Evolutionary conservation across 2,797 vertebrate genomes (phyloP).

Genomic region (Aplochiton taeniatus): DNA sequence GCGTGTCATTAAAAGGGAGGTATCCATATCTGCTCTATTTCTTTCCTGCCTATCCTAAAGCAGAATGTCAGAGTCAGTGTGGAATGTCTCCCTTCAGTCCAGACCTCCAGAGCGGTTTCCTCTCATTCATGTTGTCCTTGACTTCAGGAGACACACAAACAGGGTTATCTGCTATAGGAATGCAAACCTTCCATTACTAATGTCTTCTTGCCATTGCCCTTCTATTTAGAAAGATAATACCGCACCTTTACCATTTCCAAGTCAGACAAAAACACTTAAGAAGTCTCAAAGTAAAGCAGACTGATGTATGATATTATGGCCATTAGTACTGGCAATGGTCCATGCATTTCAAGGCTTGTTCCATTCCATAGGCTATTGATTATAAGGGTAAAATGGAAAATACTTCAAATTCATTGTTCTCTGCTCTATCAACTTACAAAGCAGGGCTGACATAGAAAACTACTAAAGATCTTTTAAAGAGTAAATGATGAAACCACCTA

Average conservation of each 20-base stretch:
- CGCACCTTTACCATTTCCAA: conserved; percentile 20
- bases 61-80: conserved; percentile 36
- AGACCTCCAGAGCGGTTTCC: conserved; percentile 60
- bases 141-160: conserved; percentile 48
- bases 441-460: too few relatives aligned
- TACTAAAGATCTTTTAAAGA: too few relatives aligned
- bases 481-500: too few relatives aligned
- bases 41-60: conserved; percentile 6
- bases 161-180: conserved; percentile 42
- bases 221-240: conserved; percentile 31
- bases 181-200: conserved; percentile 16
- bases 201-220: conserved; percentile 14
- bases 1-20: too few relatives aligned
- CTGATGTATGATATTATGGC: conserved; percentile 24
- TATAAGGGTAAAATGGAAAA: too few relatives aligned
- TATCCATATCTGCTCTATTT: background rate
- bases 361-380: too few relatives aligned
- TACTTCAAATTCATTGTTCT: too few relatives aligned
- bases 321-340: conserved; percentile 16
- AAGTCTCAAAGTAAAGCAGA: conserved; percentile 31
- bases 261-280: conserved; percentile 24
- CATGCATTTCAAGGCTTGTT: conserved; percentile 11
- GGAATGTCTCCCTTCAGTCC: conserved; percentile 55
- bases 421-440: too few relatives aligned
- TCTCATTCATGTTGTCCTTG: conserved; percentile 72